Evolutionary conservation across 1,140 invertebrate species (phyloP), one percentile per base, ranked within the genome.

Genomic region (Chelonus insularis): DNA sequence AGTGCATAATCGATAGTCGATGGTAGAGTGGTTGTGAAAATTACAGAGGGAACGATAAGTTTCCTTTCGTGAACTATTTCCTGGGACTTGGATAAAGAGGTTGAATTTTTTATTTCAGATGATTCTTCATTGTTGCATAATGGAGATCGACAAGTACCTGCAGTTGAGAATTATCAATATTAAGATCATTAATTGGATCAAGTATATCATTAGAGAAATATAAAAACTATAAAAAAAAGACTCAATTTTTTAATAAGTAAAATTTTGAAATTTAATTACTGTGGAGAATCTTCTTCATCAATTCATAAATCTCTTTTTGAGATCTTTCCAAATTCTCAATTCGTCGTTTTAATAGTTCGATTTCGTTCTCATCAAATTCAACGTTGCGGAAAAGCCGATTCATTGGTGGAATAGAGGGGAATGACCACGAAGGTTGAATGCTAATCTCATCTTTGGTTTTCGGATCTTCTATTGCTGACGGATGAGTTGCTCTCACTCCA

Each of bases 271-370:
- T 7, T 34, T 43, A 32, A 37, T 62, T 50, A 61, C 60, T 43
- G 32, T 25, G 11, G 1, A 0, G 14, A 2, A 61, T 7, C 36
- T 43, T 52, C n/a, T 36, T 61, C 2, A 59, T 0, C 1, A 39
- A 12, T 21, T 48, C 3, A 12, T 58, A 4, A 1, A 63, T 12
- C 14, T 62, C 23, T 1, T 43, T 37, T 2, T 61, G 57, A 4
- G 43, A 50, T 14, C 29, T 32, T 8, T 68, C 52, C 1, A 68
- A 4, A 9, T 9, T 41, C 0, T 34, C 11, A 1, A 66, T 9
- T 23, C 32, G 59, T 4, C 55, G 47, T 9, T 45, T 60, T 6
- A 61, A 43, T 47, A 47, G 34, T 23, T 18, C 16, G 21, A 57
- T 48, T 7, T 5, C 1, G 0, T 20, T 41, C 36, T 41, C 14